A percentile compares a stretch with the other conserved stretches of the same genome.
phyloP scores from a whole-genome alignment of 2,113 vertebrate genomes.

The Grallaria varia region DNA sequence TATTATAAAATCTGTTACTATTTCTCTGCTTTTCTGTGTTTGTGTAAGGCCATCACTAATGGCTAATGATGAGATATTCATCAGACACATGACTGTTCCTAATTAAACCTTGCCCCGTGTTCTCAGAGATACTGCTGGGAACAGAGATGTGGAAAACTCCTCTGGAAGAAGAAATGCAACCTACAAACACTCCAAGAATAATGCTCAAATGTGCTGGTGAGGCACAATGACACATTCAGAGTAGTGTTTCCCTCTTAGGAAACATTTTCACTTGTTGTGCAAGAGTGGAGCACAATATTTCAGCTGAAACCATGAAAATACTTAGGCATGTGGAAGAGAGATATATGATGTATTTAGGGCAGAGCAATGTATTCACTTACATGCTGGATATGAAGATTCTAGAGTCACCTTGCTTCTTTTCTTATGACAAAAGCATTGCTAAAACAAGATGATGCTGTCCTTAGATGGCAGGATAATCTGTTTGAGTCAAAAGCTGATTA shows the following conservation, averaged over 20 bases:
- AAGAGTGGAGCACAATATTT: background rate
- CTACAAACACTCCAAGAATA: background rate
- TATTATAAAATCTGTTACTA: background rate
- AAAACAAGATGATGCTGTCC: background rate
- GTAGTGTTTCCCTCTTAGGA: background rate
- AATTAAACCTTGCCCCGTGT: slow-evolving; percentile 54
- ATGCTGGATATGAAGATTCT: background rate
- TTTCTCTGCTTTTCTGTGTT: background rate
- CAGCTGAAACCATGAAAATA: background rate
- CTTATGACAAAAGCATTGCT: background rate
- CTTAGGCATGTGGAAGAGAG: background rate
- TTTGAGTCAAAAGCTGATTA: slow-evolving; percentile 15
- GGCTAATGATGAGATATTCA: slow-evolving; percentile 47
- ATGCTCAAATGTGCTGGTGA: background rate
- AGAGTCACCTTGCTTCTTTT: background rate
- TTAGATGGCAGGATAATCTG: background rate
- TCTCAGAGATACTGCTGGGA: slow-evolving; percentile 41
- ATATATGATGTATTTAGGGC: background rate
- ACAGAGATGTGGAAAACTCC: slow-evolving; percentile 16
- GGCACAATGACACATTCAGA: background rate
- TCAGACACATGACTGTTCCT: slow-evolving; percentile 55
- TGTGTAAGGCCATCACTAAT: slow-evolving; percentile 12
- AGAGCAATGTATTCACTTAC: background rate
- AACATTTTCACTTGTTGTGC: background rate
- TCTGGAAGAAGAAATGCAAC: slow-evolving; percentile 28